A percentile compares a stretch with the other conserved stretches of the same genome.
These are phyloP conservation scores for Sepioteuthis lessoniana DNA, from an alignment of 2,888 invertebrate species.

Conservation along the genomic window DNA sequence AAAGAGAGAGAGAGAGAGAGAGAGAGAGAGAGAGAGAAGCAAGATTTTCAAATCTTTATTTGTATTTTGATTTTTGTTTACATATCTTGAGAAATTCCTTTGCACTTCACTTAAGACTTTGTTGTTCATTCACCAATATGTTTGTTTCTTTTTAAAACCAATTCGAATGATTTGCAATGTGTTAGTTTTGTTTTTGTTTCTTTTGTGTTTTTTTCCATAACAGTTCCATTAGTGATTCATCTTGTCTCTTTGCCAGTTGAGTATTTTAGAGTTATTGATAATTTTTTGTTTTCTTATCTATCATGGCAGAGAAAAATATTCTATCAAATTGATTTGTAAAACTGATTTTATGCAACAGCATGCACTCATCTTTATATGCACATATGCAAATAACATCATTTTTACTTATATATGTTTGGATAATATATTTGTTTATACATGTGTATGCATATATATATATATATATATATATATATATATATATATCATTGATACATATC, in stretches of 20 bases:
- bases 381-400: neutral
- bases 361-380: neutral
- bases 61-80: neutral
- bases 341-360: neutral
- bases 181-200: neutral
- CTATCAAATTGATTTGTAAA: neutral
- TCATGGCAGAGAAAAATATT: neutral
- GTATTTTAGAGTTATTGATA: neutral
- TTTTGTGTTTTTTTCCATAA: neutral
- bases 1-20: too few relatives aligned
- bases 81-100: neutral
- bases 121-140: neutral
- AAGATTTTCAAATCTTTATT: neutral
- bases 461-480: neutral
- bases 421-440: neutral
- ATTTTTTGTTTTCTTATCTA: neutral
- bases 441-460: too few relatives aligned
- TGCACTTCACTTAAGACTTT: neutral
- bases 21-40: neutral
- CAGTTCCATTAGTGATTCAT: neutral
- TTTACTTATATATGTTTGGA: neutral
- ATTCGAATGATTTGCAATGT: neutral
- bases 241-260: neutral
- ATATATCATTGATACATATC: too few relatives aligned
- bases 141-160: neutral